Evolutionary conservation across 2,797 vertebrate genomes (phyloP).

Genomic region (Falco peregrinus): DNA sequence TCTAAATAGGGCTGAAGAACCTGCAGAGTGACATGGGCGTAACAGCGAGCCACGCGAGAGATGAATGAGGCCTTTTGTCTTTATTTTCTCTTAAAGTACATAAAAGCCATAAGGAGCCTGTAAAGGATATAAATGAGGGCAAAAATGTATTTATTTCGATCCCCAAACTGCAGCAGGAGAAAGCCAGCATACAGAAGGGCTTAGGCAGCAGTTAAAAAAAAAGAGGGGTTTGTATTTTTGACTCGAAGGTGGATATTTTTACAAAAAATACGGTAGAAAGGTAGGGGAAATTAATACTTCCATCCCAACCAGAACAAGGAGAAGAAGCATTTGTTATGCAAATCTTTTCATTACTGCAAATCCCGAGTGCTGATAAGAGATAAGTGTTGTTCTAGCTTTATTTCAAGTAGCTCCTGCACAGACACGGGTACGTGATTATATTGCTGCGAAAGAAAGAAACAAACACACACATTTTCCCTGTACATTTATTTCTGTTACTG

Average conservation of each 20-base stretch:
- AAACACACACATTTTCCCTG: slow-evolving; percentile 37
- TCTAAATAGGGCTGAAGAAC: neutral
- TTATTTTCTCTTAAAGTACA: neutral
- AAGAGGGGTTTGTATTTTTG: neutral
- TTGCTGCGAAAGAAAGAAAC: slow-evolving; percentile 27
- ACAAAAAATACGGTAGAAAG: neutral
- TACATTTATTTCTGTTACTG: slow-evolving; percentile 59
- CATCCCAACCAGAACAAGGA: slow-evolving; percentile 48
- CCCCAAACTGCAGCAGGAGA: neutral
- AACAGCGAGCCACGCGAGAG: neutral
- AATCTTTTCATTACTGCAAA: slow-evolving; percentile 73
- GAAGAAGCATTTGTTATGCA: slow-evolving; percentile 73
- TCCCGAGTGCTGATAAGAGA: slow-evolving; percentile 72
- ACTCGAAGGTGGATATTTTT: neutral
- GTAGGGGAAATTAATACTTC: slow-evolving; percentile 72
- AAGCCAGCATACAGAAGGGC: neutral
- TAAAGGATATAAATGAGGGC: neutral
- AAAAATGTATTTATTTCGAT: neutral
- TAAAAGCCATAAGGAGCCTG: neutral
- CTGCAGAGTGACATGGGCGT: neutral
- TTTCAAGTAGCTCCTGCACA: slow-evolving; percentile 52
- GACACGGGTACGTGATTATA: slow-evolving; percentile 30
- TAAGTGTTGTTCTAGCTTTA: slow-evolving; percentile 67
- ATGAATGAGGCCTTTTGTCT: slow-evolving; percentile 23
- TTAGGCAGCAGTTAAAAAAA: neutral